Base-by-base conservation (phyloP, 2,888 invertebrate genomes). In the Polyploca ridens region DNA sequence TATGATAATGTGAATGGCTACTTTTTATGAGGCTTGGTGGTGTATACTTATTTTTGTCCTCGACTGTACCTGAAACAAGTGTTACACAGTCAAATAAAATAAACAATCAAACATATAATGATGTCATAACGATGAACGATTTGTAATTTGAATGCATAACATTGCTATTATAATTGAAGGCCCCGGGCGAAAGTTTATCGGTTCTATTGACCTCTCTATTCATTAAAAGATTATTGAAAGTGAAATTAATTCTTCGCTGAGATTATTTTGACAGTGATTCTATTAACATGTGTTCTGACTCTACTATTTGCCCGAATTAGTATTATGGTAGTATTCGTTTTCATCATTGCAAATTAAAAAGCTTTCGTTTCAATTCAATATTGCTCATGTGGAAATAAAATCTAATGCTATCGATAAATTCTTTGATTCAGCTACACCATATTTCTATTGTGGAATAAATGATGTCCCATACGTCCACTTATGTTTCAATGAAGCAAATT, bases 211-310 rank as follows among this genome's bases (percentile, higher is more conserved):
- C 92, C 92, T 85, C 87, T 81, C 86, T 84, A 86, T 89, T 90
- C 91, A 92, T 91, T 89, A 89, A 79, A 85, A 84, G 81, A 87
- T 87, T 88, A 91, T 88, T 86, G 90, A 93, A 92, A 92, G 92
- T 90, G 88, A 92, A 92, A 91, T 91, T 88, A 90, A 90, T 89
- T 90, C 88, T 79, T 79, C 73, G 77, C 75, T 67, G 75, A 87
- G 84, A 88, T 90, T 83, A 84, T 79, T 86, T 87, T 84, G 85
- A 86, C 86, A 84, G 80, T 69, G 70, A 80, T 79, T 82, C 80
- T 82, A 82, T 87, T 86, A 86, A 84, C 85, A 85, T 82, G 76
- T 83, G 84, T 81, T 81, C 77, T 75, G 71, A 71, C 72, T 75
- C 54, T 19, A 19, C 19, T 54, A 19, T 76, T 73, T 75, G 44